phyloP scores from a whole-genome alignment of 2,797 vertebrate species.

The Fundulus diaphanus region DNA sequence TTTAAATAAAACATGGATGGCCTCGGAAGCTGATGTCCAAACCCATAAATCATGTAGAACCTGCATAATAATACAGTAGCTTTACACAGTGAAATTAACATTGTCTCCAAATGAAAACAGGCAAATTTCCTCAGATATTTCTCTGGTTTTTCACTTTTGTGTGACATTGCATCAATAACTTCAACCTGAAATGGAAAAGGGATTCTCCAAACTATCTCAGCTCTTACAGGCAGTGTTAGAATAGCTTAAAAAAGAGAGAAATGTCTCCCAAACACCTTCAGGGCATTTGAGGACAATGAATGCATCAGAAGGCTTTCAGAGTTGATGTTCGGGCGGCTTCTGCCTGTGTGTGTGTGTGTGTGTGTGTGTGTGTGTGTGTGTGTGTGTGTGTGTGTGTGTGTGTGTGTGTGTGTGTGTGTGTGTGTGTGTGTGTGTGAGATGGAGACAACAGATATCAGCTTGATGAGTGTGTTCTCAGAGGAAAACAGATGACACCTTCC shows the following conservation, averaged over 20 bases:
- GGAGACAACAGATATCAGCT: constrained; percentile 13
- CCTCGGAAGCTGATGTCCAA: no score
- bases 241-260: neutral
- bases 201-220: neutral
- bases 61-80: neutral
- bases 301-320: neutral
- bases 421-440: neutral
- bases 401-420: neutral
- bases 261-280: neutral
- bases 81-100: no score
- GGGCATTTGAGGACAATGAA: neutral
- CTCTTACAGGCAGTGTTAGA: neutral
- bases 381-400: neutral
- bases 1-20: neutral
- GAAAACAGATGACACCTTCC: constrained; percentile 4
- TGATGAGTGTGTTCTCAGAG: constrained; percentile 18
- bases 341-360: neutral
- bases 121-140: neutral
- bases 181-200: neutral
- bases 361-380: neutral
- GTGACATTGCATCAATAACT: neutral
- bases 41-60: neutral
- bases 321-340: neutral
- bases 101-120: no score
- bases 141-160: neutral